A percentile compares a stretch with the other conserved stretches of the same genome.
phyloP scores from a whole-genome alignment of 2,888 invertebrate genomes.

The Caenorhabditis sp. region DNA sequence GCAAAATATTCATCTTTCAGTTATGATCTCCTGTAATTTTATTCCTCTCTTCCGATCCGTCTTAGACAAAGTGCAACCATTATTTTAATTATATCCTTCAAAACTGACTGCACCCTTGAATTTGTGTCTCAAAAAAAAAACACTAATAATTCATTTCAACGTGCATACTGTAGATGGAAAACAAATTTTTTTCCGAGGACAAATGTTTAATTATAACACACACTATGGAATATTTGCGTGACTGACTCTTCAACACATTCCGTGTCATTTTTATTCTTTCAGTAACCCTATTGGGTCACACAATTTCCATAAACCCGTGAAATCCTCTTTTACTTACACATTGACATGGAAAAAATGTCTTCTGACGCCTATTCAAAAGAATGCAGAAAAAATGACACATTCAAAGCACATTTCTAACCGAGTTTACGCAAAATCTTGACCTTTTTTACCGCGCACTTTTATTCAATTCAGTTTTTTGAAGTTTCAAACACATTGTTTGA shows the following conservation, averaged over 20 bases:
- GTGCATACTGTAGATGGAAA: no score
- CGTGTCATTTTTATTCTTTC: not conserved
- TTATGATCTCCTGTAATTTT: not conserved
- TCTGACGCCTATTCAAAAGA: no score
- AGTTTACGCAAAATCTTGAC: conserved; percentile 1
- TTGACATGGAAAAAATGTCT: no score
- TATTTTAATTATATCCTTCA: not conserved
- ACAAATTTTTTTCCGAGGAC: not conserved
- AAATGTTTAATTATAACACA: not conserved
- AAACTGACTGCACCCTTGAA: no score
- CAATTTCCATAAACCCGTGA: not conserved
- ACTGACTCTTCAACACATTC: not conserved
- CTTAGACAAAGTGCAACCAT: not conserved
- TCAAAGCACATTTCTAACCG: not conserved
- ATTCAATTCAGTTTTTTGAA: not conserved
- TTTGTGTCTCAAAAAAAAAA: no score
- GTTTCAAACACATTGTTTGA: not conserved
- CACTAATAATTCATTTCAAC: no score
- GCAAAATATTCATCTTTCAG: conserved; percentile 2
- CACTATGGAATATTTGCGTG: not conserved
- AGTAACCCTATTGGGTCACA: not conserved
- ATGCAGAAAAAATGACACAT: not conserved
- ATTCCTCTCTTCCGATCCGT: not conserved
- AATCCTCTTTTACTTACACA: not conserved
- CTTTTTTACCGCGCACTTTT: not conserved